These are phyloP conservation scores for Emmelina monodactyla DNA, from an alignment of 2,888 invertebrate species.

Conservation along the genomic window DNA sequence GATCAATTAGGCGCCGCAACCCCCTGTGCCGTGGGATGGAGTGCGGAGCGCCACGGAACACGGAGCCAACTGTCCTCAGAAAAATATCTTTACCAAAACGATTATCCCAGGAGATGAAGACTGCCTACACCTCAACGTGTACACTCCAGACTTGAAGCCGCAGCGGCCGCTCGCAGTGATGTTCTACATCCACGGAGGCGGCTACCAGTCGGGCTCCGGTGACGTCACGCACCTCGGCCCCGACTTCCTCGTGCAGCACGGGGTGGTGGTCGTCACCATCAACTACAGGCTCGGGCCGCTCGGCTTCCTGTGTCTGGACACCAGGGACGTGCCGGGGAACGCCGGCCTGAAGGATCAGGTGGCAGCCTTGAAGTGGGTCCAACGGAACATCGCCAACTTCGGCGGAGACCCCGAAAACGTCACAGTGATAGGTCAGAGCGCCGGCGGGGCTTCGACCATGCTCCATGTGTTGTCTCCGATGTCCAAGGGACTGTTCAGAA, in stretches of 20 bases:
- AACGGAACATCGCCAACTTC: conserved; percentile 26
- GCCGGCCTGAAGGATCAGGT: conserved; percentile 55
- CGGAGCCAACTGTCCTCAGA: conserved; percentile 29
- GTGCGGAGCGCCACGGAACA: conserved; percentile 29
- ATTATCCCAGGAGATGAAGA: conserved; percentile 25
- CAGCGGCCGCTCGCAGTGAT: conserved; percentile 26
- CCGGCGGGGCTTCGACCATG: conserved; percentile 26
- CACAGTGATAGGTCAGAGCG: conserved; percentile 33
- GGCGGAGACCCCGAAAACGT: conserved; percentile 29
- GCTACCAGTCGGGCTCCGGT: conserved; percentile 29
- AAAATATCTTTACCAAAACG: conserved; percentile 21
- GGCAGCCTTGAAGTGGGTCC: conserved; percentile 28
- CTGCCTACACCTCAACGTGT: conserved; percentile 35
- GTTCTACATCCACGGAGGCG: conserved; percentile 37
- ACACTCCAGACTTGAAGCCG: conserved; percentile 23
- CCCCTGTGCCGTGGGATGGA: conserved; percentile 31
- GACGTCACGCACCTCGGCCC: conserved; percentile 58
- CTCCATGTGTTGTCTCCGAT: conserved; percentile 31
- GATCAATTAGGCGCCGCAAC: conserved; percentile 29
- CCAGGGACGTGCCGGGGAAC: conserved; percentile 65
- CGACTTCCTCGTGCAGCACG: conserved; percentile 57
- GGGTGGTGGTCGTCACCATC: conserved; percentile 60
- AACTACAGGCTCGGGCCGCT: conserved; percentile 62
- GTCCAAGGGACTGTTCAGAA: conserved; percentile 32
- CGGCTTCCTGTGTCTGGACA: conserved; percentile 62